phyloP scores from a whole-genome alignment of 2,113 vertebrate genomes.

The Pygoscelis adeliae region DNA sequence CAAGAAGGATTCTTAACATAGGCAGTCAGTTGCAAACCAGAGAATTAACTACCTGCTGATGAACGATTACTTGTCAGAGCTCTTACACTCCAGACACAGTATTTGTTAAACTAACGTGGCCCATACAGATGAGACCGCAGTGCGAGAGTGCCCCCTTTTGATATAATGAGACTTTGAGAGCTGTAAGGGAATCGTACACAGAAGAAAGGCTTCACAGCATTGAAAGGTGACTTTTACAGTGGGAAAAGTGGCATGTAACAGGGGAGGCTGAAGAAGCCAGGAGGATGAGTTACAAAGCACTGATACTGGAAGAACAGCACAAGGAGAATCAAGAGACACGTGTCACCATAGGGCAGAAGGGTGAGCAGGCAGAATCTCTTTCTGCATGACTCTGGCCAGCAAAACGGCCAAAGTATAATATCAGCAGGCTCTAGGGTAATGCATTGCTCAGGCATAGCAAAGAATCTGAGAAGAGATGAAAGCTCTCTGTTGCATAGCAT shows the following conservation, averaged over 20 bases:
- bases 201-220: neutral
- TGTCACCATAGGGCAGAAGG: neutral
- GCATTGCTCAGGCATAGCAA: neutral
- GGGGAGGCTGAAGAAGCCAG: neutral
- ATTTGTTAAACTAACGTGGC: too few relatives aligned
- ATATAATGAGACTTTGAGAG: neutral
- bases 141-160: neutral
- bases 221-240: neutral
- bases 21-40: neutral
- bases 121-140: neutral
- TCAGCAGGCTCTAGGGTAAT: neutral
- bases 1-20: neutral
- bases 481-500: rapidly evolving
- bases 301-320: neutral
- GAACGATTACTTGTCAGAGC: neutral
- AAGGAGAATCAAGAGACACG: neutral
- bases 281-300: neutral
- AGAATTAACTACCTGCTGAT: neutral
- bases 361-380: neutral
- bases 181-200: neutral
- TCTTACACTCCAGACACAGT: too few relatives aligned
- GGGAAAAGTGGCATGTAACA: neutral
- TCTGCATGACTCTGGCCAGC: neutral
- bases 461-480: neutral
- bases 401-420: rapidly evolving